Evolutionary conservation across 2,888 invertebrate species (phyloP).

Genomic region (Nowickia ferox): DNA sequence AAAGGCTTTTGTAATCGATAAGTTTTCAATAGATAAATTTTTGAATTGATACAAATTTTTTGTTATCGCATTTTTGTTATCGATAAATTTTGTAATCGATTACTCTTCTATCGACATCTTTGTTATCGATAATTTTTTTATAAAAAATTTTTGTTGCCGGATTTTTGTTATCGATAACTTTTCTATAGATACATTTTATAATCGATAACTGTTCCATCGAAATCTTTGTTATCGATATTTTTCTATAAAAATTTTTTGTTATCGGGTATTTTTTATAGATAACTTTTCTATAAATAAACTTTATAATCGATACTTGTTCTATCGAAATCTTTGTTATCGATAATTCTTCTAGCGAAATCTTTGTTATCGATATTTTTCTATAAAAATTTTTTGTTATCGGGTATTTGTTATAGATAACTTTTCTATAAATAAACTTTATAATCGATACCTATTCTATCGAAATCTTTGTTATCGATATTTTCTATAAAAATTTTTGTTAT

Average conservation of each 20-base stretch:
- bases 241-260: too few relatives aligned
- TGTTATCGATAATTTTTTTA: too few relatives aligned
- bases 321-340: neutral
- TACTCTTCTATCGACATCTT: too few relatives aligned
- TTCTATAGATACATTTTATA: neutral
- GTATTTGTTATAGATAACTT: neutral
- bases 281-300: neutral
- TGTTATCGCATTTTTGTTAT: neutral
- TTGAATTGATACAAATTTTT: neutral
- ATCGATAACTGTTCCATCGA: neutral
- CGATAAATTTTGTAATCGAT: neutral
- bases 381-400: neutral
- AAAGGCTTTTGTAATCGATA: neutral
- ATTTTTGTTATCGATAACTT: neutral
- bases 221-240: too few relatives aligned
- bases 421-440: neutral
- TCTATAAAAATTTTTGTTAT: too few relatives aligned
- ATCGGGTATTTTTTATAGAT: too few relatives aligned
- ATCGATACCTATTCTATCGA: neutral
- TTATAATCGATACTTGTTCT: too few relatives aligned
- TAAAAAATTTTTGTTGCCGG: neutral
- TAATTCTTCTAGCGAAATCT: neutral
- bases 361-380: neutral
- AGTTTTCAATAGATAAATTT: neutral
- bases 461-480: neutral